Evolutionary conservation across 2,888 invertebrate species (phyloP), one percentile per base, ranked within the genome.

Genomic region (Abrostola triplasia): DNA sequence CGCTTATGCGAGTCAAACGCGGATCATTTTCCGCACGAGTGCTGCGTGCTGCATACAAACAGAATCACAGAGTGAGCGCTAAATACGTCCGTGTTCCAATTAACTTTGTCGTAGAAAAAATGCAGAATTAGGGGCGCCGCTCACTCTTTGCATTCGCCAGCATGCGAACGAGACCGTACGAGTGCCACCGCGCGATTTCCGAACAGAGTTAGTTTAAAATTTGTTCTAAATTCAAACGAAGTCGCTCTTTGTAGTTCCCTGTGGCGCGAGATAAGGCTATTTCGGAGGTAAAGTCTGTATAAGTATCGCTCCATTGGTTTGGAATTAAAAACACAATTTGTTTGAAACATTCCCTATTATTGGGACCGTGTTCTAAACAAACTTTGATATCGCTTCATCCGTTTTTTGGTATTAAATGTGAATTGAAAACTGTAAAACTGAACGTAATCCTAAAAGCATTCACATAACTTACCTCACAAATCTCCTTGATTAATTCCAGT

Each of bases 171-270:
- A 79, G 73, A 75, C 84, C 87, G 81, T 81, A 77, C 80, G 74
- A 81, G 67, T 76, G 77, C 76, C 73, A 77, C 80, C 73, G 69
- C 76, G 77, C 81, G 80, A 85, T 86, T 85, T 81, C 80, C 79
- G 78, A 88, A 85, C 82, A 73, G 82, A 86, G 79, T 86, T 83
- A 82, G 81, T 86, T 86, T 82, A 83, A 85, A 87, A 85, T 86
- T 84, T 84, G 83, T 83, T 84, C 75, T 78, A 82, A 84, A 86
- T 84, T 84, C 84, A 79, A 82, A 83, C 80, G 73, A 83, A 83
- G 81, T 83, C 78, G 67, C 74, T 82, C 77, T 77, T 81, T 81
- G 78, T 83, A 80, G 79, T 84, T 80, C 78, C 80, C 81, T 80
- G 80, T 72, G 80, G 81, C 77, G 73, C 77, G 69, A 81, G 86